These are phyloP conservation scores for Laothoe populi DNA, from an alignment of 2,888 invertebrate species.

Conservation along the genomic window DNA sequence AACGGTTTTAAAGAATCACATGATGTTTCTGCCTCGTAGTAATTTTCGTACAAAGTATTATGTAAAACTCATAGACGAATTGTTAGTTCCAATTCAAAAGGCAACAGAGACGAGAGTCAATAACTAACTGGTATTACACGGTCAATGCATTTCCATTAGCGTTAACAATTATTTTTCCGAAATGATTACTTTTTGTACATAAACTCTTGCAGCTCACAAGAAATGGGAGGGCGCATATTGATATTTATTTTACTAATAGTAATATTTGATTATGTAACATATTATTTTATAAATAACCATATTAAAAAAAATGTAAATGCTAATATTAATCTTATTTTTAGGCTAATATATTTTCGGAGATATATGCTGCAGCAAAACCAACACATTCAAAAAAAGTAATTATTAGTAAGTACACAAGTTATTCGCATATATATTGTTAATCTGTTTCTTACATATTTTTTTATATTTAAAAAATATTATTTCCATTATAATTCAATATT, in stretches of 20 bases:
- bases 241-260: slow-evolving; percentile 14
- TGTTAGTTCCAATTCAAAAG: slow-evolving; percentile 9
- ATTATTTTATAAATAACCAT: not conserved
- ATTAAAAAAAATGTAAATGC: not conserved
- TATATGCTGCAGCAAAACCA: no score
- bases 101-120: slow-evolving; percentile 14
- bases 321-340: not conserved
- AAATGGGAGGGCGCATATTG: slow-evolving; percentile 14
- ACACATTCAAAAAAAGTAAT: not conserved
- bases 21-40: no score
- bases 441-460: not conserved
- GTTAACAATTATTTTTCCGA: slow-evolving; percentile 51
- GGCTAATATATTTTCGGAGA: not conserved
- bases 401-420: not conserved
- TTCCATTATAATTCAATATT: not conserved
- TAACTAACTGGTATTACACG: slow-evolving; percentile 54
- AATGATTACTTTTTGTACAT: slow-evolving; percentile 38
- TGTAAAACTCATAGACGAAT: slow-evolving; percentile 6
- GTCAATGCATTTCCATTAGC: slow-evolving; percentile 58
- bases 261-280: slow-evolving; percentile 1
- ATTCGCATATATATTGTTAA: not conserved
- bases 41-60: not conserved
- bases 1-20: no score
- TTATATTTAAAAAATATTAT: not conserved
- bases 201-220: slow-evolving; percentile 3